Conservation (phyloP, 2,888 invertebrate species). For the Dermolepida albohirtum region DNA sequence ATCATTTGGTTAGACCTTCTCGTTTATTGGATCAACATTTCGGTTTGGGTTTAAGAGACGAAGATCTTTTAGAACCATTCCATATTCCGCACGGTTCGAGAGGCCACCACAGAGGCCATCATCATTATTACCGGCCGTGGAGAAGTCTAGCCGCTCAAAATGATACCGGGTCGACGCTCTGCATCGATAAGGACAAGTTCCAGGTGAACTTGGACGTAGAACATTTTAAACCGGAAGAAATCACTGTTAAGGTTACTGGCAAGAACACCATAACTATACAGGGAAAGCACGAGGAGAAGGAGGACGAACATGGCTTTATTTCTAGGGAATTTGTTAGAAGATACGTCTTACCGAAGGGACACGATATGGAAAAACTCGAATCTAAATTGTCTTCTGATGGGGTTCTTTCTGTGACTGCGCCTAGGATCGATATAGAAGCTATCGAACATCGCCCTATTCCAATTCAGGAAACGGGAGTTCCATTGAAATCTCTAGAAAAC, state of each 20-base stretch:
- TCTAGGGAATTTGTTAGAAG: slow-evolving; percentile 81
- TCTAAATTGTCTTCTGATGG: slow-evolving; percentile 83
- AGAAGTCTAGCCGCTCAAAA: slow-evolving; percentile 70
- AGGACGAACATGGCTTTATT: slow-evolving; percentile 80
- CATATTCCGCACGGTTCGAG: slow-evolving; percentile 51
- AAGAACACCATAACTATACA: slow-evolving; percentile 77
- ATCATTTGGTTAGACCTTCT: slow-evolving; percentile 31
- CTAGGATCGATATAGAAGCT: slow-evolving; percentile 62
- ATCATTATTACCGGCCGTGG: slow-evolving; percentile 62
- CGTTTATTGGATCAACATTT: slow-evolving; percentile 63
- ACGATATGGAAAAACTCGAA: slow-evolving; percentile 77
- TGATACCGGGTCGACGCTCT: slow-evolving; percentile 69
- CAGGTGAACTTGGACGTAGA: slow-evolving; percentile 81
- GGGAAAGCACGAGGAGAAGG: slow-evolving; percentile 82
- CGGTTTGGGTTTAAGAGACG: slow-evolving; percentile 63
- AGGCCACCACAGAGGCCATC: background rate
- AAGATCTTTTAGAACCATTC: slow-evolving; percentile 62
- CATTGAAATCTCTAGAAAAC: slow-evolving; percentile 51
- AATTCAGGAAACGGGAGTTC: slow-evolving; percentile 62
- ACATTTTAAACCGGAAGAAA: slow-evolving; percentile 83
- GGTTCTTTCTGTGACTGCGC: slow-evolving; percentile 76
- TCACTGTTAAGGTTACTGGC: slow-evolving; percentile 79
- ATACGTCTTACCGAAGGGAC: slow-evolving; percentile 79
- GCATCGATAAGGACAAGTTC: slow-evolving; percentile 75
- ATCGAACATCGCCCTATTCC: slow-evolving; percentile 65